These are phyloP conservation scores for Phytoseiulus persimilis DNA, from an alignment of 2,888 invertebrate genomes.

Conservation along the genomic window DNA sequence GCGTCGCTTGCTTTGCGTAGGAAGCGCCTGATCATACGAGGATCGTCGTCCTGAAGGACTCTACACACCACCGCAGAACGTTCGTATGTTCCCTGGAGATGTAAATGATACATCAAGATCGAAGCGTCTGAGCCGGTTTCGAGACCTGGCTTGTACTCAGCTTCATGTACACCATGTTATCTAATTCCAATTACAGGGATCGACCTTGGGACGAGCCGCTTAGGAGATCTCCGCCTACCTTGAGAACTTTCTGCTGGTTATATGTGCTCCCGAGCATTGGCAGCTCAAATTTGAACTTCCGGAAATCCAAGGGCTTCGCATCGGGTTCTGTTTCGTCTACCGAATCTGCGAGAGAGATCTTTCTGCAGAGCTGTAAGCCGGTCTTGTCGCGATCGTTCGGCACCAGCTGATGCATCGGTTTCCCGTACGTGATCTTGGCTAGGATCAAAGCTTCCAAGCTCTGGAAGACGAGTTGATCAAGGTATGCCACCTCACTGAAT, in stretches of 20 bases:
- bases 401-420: neutral
- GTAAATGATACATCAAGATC: neutral
- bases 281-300: neutral
- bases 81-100: neutral
- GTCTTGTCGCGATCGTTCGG: conserved; percentile 13
- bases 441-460: neutral
- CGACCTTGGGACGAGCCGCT: no score
- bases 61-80: neutral
- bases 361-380: conserved; percentile 10
- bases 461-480: neutral
- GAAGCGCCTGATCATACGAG: neutral
- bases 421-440: neutral
- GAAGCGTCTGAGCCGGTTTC: no score
- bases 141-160: no score
- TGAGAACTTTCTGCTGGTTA: neutral
- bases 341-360: neutral
- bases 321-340: neutral
- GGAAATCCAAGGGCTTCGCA: neutral
- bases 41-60: neutral
- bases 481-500: neutral
- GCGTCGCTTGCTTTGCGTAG: neutral
- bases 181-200: no score
- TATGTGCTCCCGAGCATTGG: neutral
- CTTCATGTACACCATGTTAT: no score
- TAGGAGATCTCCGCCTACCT: neutral